These are phyloP conservation scores for Lepas anatifera DNA, from an alignment of 2,888 invertebrate species.

Conservation along the genomic window DNA sequence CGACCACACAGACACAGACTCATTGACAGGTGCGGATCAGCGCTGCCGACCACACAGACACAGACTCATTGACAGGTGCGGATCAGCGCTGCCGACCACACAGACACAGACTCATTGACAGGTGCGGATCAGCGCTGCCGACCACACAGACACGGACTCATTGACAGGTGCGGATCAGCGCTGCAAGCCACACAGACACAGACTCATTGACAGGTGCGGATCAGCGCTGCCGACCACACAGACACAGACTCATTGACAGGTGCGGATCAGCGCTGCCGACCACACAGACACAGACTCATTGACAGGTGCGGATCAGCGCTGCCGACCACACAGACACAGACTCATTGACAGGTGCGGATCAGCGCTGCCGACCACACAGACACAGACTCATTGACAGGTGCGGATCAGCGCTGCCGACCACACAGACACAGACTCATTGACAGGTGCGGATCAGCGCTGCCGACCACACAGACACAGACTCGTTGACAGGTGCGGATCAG, in stretches of 20 bases:
- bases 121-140: no score
- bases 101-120: background rate
- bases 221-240: conserved; percentile 49
- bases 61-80: background rate
- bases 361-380: background rate
- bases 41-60: conserved; percentile 42
- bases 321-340: conserved; percentile 28
- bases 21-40: no score
- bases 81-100: background rate
- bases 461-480: background rate
- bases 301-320: no score
- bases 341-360: background rate
- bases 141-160: conserved; percentile 26
- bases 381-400: background rate
- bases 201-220: no score
- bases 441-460: background rate
- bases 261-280: background rate
- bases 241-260: background rate
- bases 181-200: background rate
- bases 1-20: background rate
- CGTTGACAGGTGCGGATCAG: no score
- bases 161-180: background rate
- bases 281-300: background rate
- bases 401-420: conserved; percentile 56
- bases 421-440: background rate